phyloP scores from a whole-genome alignment of 2,113 vertebrate genomes.

The Chitala chitala region DNA sequence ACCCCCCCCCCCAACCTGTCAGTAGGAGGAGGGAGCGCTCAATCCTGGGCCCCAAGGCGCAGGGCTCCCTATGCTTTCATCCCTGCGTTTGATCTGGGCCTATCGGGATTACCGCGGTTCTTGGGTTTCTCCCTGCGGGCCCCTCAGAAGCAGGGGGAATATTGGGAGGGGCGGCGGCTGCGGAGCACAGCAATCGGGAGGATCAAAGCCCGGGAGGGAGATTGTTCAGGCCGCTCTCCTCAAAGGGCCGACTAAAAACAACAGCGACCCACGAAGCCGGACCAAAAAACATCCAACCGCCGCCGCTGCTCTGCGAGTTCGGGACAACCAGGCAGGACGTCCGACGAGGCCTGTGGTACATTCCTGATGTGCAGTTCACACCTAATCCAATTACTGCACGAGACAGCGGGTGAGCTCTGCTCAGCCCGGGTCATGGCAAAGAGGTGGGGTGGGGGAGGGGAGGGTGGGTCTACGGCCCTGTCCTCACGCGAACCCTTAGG shows the following conservation, averaged over 20 bases:
- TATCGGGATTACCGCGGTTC: conserved; percentile 56
- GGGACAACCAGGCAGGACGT: background rate
- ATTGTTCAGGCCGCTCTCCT: conserved; percentile 46
- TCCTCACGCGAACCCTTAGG: conserved; percentile 35
- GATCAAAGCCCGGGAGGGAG: conserved; percentile 44
- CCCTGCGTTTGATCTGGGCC: conserved; percentile 50
- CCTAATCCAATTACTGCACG: conserved; percentile 44
- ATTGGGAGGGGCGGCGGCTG: conserved; percentile 37
- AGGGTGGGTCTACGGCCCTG: background rate
- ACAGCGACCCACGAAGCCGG: conserved; percentile 32
- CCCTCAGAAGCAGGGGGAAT: conserved; percentile 40
- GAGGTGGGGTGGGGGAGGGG: background rate
- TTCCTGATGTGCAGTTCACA: conserved; percentile 24
- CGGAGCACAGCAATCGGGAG: conserved; percentile 25
- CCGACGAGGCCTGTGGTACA: background rate
- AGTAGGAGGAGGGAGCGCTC: conserved; percentile 16
- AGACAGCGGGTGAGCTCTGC: background rate
- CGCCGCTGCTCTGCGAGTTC: conserved; percentile 3
- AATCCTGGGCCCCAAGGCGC: conserved; percentile 36
- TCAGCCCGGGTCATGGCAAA: background rate
- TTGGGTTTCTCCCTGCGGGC: conserved; percentile 48
- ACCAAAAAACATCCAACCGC: background rate
- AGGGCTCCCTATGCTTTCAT: conserved; percentile 45
- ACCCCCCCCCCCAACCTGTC: background rate
- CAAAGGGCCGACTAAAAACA: conserved; percentile 48